Evolutionary conservation across 2,113 vertebrate genomes (phyloP).

Genomic region (Paralichthys olivaceus): DNA sequence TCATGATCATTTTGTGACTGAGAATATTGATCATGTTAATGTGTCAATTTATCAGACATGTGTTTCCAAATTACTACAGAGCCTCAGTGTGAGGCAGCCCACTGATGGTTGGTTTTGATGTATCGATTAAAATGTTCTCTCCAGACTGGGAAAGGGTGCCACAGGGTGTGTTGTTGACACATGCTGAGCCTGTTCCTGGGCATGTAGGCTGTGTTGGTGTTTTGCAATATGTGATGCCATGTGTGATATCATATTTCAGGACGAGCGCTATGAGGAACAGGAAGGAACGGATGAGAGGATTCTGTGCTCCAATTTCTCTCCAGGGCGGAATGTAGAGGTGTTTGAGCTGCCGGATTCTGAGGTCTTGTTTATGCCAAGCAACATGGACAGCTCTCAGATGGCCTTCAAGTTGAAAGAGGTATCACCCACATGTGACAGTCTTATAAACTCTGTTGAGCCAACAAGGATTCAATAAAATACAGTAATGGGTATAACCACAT

Average conservation of each 20-base stretch:
- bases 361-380: slow-evolving; percentile 83
- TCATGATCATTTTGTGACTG: background rate
- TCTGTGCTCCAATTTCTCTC: slow-evolving; percentile 85
- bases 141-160: slow-evolving; percentile 19
- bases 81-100: background rate
- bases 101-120: slow-evolving; percentile 34
- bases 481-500: slow-evolving; percentile 12
- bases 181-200: slow-evolving; percentile 33
- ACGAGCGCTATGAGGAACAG: slow-evolving; percentile 86
- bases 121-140: slow-evolving; percentile 22
- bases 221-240: slow-evolving; percentile 40
- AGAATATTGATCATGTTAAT: background rate
- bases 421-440: slow-evolving; percentile 13
- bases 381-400: slow-evolving; percentile 90
- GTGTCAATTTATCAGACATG: background rate
- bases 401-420: slow-evolving; percentile 93
- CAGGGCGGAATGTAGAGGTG: slow-evolving; percentile 85
- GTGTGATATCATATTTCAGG: slow-evolving; percentile 70
- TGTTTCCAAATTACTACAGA: background rate
- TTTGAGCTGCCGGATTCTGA: slow-evolving; percentile 90
- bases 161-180: slow-evolving; percentile 57
- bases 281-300: slow-evolving; percentile 86
- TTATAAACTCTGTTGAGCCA: background rate
- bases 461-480: slow-evolving; percentile 1
- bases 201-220: slow-evolving; percentile 40